Percentiles rank a stretch among this genome's conserved stretches.
Evolutionary conservation across 2,888 invertebrate species (phyloP).

Genomic region (Orchesellides sinensis): DNA sequence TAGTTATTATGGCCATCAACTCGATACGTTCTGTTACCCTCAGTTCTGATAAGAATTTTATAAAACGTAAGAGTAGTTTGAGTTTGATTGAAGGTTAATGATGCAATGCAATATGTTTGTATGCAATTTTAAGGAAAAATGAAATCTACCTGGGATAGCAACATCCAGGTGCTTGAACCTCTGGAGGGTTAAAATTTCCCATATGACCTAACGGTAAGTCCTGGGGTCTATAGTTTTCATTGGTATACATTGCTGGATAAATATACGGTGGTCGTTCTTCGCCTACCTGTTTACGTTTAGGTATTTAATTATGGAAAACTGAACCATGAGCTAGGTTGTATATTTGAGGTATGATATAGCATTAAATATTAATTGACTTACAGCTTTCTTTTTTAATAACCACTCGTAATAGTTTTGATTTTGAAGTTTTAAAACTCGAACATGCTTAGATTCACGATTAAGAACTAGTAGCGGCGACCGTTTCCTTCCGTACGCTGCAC

Average conservation of each 20-base stretch:
- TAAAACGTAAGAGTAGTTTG: too few species aligned
- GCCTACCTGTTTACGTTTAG: slow-evolving; percentile 61
- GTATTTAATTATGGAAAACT: too few species aligned
- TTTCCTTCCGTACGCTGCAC: slow-evolving; percentile 71
- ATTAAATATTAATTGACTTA: too few species aligned
- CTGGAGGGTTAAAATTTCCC: slow-evolving; percentile 65
- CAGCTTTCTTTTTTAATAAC: slow-evolving; percentile 65
- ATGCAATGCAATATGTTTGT: too few species aligned
- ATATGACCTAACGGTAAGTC: slow-evolving; percentile 64
- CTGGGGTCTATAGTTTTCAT: slow-evolving; percentile 61
- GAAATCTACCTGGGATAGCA: slow-evolving; percentile 54
- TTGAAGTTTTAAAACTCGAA: slow-evolving; percentile 68
- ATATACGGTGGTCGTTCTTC: slow-evolving; percentile 68
- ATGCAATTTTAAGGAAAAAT: too few species aligned
- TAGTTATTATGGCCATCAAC: slow-evolving; percentile 16
- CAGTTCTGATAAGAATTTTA: too few species aligned
- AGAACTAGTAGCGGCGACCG: slow-evolving; percentile 71
- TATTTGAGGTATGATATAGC: too few species aligned
- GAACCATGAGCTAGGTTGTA: too few species aligned
- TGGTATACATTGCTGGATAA: slow-evolving; percentile 61
- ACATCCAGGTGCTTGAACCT: slow-evolving; percentile 49
- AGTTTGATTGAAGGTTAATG: too few species aligned
- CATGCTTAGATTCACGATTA: slow-evolving; percentile 72
- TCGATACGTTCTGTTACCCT: slow-evolving; percentile 40
- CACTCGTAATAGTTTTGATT: slow-evolving; percentile 70